Conservation (phyloP, 2,113 vertebrate genomes). For the Patagioenas fasciata region DNA sequence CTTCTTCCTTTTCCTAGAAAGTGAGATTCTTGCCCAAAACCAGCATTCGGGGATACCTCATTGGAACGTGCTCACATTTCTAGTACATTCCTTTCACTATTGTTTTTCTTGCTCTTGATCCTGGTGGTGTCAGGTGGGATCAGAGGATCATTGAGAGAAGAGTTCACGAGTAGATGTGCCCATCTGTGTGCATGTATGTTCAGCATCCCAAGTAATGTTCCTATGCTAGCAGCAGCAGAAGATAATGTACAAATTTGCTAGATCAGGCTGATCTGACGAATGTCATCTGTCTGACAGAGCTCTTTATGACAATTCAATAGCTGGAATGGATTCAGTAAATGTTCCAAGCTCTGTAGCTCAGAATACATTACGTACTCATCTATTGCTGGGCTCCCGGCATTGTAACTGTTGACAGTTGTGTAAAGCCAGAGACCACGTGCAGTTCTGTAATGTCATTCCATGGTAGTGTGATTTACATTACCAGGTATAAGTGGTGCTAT, state of each 20-base stretch:
- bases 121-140: neutral
- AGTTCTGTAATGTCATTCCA: neutral
- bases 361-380: neutral
- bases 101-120: neutral
- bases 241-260: neutral
- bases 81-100: neutral
- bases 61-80: neutral
- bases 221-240: neutral
- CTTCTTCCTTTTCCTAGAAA: neutral
- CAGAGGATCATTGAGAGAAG: neutral
- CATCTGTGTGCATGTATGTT: neutral
- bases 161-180: neutral
- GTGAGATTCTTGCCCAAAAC: neutral
- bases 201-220: neutral
- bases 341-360: neutral
- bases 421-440: neutral
- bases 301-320: constrained; percentile 43
- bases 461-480: constrained; percentile 24
- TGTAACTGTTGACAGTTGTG: constrained; percentile 3
- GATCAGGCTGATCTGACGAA: constrained; percentile 19
- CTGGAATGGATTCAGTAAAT: constrained; percentile 21
- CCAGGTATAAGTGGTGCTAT: constrained; percentile 42
- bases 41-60: neutral
- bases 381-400: neutral
- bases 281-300: constrained; percentile 26